A percentile compares a stretch with the other conserved stretches of the same genome.
These are phyloP conservation scores for Azemiops feae DNA, from an alignment of 2,113 vertebrate genomes.

Conservation along the genomic window DNA sequence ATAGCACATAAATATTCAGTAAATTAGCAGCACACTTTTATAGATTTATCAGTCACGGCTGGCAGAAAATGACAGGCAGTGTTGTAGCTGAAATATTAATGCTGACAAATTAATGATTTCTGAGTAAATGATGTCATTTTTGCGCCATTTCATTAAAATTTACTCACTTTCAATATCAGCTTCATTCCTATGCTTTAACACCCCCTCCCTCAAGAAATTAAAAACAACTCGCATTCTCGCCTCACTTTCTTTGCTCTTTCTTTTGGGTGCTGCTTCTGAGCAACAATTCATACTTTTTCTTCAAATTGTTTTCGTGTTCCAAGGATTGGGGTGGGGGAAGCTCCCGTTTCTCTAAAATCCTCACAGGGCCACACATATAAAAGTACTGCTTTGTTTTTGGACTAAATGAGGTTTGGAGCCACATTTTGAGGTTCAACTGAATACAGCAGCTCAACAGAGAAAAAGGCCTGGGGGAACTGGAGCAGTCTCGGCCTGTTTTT, in stretches of 20 bases:
- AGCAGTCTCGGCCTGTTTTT: background rate
- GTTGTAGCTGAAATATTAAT: slow-evolving; percentile 99
- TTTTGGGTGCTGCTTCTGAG: slow-evolving; percentile 54
- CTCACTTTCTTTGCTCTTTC: slow-evolving; percentile 58
- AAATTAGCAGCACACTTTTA: slow-evolving; percentile 97
- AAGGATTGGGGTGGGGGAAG: slow-evolving; percentile 10
- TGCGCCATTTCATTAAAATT: slow-evolving; percentile 97
- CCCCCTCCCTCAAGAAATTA: slow-evolving; percentile 78
- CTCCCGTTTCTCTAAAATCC: background rate
- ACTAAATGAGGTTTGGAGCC: background rate
- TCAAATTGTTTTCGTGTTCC: background rate
- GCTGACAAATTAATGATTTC: slow-evolving; percentile 99
- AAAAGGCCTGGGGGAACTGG: background rate
- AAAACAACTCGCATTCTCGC: slow-evolving; percentile 70
- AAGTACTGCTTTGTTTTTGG: too few relatives aligned
- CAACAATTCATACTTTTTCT: slow-evolving; percentile 32
- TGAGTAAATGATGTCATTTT: slow-evolving; percentile 99
- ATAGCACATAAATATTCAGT: slow-evolving; percentile 99
- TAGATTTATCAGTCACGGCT: slow-evolving; percentile 99
- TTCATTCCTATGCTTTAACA: slow-evolving; percentile 76
- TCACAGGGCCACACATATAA: background rate
- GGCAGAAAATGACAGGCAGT: slow-evolving; percentile 95
- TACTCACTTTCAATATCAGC: slow-evolving; percentile 90
- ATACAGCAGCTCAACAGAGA: background rate
- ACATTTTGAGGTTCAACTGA: background rate